A percentile compares a stretch with the other conserved stretches of the same genome.
Evolutionary conservation across 2,113 vertebrate genomes (phyloP).

Genomic region (Apus apus): DNA sequence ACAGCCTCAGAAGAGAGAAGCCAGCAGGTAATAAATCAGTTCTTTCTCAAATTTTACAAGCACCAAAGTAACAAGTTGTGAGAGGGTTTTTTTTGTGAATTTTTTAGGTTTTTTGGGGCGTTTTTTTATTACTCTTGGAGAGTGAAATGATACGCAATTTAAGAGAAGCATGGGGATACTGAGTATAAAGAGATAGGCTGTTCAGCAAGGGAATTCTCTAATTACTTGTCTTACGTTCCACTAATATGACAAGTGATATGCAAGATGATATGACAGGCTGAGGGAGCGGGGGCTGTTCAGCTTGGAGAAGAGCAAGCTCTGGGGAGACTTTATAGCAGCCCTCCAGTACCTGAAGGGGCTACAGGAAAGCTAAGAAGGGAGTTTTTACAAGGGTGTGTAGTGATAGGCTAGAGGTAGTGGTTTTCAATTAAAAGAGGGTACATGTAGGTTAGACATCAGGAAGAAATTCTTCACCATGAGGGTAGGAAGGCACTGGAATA

Average conservation of each 20-base stretch:
- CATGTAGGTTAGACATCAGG: no score
- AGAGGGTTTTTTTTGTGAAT: rapidly evolving
- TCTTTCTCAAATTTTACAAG: background rate
- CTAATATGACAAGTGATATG: background rate
- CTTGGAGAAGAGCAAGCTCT: no score
- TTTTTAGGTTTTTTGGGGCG: background rate
- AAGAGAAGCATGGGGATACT: background rate
- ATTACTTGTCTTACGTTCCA: background rate
- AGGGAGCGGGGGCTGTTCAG: no score
- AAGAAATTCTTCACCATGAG: no score
- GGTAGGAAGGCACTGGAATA: no score
- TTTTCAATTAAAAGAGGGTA: no score
- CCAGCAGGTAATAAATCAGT: background rate
- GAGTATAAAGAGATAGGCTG: background rate
- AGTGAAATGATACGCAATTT: background rate
- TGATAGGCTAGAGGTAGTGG: no score
- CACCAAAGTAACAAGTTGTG: background rate
- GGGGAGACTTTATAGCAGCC: no score
- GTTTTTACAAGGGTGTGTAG: no score
- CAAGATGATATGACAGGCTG: no score
- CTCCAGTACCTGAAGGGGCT: no score
- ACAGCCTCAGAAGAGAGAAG: background rate
- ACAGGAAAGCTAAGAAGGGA: no score
- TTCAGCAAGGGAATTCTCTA: background rate
- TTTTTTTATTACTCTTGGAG: background rate